Percentiles rank a stretch among this genome's conserved stretches.
Evolutionary conservation across 2,797 vertebrate species (phyloP).

Genomic region (Poeciliopsis paucimaculata): DNA sequence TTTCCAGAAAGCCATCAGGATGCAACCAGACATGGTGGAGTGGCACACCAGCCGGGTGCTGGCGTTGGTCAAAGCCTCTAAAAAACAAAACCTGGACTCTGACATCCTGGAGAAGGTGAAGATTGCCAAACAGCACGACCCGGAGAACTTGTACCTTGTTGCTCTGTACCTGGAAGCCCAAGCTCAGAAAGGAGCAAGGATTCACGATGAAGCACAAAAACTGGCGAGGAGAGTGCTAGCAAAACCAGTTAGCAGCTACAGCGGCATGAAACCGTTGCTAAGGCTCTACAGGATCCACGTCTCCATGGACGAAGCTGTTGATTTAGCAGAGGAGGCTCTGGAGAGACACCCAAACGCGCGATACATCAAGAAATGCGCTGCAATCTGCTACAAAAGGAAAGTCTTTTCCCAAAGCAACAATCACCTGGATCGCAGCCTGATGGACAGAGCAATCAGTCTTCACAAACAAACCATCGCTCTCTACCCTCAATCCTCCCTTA

Average conservation of each 20-base stretch:
- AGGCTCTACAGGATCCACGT: conserved; percentile 37
- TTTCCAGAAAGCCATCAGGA: conserved; percentile 66
- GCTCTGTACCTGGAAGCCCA: conserved; percentile 41
- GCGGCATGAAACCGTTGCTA: conserved; percentile 57
- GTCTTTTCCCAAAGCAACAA: conserved; percentile 28
- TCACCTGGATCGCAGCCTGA: conserved; percentile 18
- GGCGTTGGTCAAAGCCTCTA: background rate
- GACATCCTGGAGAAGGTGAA: conserved; percentile 54
- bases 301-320: conserved; percentile 60
- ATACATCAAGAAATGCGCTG: conserved; percentile 58
- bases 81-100: background rate
- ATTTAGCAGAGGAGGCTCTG: conserved; percentile 60
- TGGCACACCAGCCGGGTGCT: conserved; percentile 66
- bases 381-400: conserved; percentile 58
- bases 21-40: conserved; percentile 65
- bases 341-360: conserved; percentile 60
- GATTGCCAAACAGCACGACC: conserved; percentile 54
- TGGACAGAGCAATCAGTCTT: conserved; percentile 50
- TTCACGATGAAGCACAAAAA: conserved; percentile 7
- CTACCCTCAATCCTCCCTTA: conserved; percentile 53
- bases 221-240: conserved; percentile 2
- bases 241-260: conserved; percentile 58
- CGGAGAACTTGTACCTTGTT: conserved; percentile 61
- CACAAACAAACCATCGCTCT: conserved; percentile 50
- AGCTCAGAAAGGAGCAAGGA: conserved; percentile 2